These are phyloP conservation scores for Lepidiolamprologus cunningtoni DNA, from an alignment of 2,113 vertebrate genomes.

Conservation along the genomic window DNA sequence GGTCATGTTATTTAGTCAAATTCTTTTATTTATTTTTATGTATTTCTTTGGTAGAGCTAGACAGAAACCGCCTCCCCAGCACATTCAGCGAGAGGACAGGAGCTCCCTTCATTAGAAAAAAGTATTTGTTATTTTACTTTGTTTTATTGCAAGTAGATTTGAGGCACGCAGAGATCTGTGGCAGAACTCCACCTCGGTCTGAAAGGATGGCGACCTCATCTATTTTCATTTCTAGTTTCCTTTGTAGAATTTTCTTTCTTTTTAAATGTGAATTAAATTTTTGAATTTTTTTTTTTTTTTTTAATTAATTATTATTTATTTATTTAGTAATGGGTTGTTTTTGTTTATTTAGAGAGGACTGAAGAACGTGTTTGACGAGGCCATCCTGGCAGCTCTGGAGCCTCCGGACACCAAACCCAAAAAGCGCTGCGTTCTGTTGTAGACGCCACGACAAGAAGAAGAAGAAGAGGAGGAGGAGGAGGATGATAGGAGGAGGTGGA, in stretches of 20 bases:
- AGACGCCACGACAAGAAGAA: background rate
- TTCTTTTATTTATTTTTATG: background rate
- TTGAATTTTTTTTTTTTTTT: background rate
- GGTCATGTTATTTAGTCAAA: background rate
- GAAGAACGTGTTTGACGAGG: conserved; percentile 74
- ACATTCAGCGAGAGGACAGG: background rate
- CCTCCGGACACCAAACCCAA: conserved; percentile 71
- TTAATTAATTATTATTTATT: rapidly evolving
- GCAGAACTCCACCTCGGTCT: rapidly evolving
- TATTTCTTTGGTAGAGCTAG: rapidly evolving
- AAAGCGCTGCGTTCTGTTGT: conserved; percentile 64
- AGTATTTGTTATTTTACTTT: background rate
- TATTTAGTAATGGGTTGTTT: background rate
- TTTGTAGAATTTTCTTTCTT: background rate
- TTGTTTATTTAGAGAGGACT: conserved; percentile 49
- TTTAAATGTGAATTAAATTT: rapidly evolving
- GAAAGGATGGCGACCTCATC: rapidly evolving
- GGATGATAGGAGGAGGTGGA: background rate
- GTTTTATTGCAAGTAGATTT: background rate
- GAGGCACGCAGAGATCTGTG: background rate
- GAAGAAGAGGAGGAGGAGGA: rapidly evolving
- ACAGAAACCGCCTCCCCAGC: background rate
- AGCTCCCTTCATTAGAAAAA: rapidly evolving
- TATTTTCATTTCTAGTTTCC: background rate
- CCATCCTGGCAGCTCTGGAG: conserved; percentile 71